phyloP scores from a whole-genome alignment of 1,140 invertebrate species.

The Eufriesea mexicana region DNA sequence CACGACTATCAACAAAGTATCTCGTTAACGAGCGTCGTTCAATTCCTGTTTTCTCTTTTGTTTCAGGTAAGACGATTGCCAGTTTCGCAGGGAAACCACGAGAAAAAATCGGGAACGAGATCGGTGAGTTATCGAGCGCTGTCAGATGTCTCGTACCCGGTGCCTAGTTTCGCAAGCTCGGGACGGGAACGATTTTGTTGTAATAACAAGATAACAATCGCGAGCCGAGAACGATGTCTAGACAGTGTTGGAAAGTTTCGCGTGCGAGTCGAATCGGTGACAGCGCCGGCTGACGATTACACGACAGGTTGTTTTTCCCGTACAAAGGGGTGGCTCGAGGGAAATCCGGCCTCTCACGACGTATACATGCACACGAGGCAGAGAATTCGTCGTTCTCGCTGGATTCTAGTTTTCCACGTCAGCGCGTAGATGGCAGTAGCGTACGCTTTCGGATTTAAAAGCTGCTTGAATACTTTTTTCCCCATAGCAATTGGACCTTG shows the following conservation, averaged over 20 bases:
- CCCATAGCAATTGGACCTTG: conserved; percentile 21
- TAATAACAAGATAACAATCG: neutral
- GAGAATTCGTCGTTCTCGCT: conserved; percentile 49
- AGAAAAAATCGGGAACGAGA: neutral
- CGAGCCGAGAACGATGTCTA: neutral
- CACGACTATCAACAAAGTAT: neutral
- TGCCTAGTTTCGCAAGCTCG: too few relatives aligned
- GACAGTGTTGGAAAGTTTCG: neutral
- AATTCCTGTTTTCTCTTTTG: neutral
- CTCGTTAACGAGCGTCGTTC: neutral
- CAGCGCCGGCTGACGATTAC: conserved; percentile 28
- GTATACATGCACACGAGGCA: conserved; percentile 35
- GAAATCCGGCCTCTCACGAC: conserved; percentile 43
- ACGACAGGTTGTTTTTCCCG: conserved; percentile 28
- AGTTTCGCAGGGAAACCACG: neutral
- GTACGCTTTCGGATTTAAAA: conserved; percentile 67
- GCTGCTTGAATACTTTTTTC: conserved; percentile 16
- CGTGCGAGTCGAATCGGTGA: neutral
- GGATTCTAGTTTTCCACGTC: conserved; percentile 65
- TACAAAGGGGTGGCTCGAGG: conserved; percentile 33
- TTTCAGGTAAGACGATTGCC: conserved; percentile 25
- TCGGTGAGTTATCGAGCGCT: neutral
- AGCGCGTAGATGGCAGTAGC: conserved; percentile 68
- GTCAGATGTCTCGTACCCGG: neutral
- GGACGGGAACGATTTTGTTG: too few relatives aligned